Evolutionary conservation across 2,888 invertebrate genomes (phyloP), one percentile per base, ranked within the genome.

Genomic region (Pecten maximus): DNA sequence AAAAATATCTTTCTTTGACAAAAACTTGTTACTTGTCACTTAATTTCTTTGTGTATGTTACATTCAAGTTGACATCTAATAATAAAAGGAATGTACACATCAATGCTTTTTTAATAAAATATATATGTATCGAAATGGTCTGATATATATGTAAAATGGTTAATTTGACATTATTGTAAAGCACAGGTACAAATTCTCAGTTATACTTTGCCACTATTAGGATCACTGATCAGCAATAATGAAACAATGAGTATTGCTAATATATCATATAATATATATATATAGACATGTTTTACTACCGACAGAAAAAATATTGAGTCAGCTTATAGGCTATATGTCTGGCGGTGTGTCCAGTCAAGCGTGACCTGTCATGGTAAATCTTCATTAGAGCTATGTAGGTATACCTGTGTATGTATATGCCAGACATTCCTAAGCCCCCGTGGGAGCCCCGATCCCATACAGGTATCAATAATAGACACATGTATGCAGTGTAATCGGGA

Each of bases 401-500:
- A 74, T 74, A 74, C 35, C 2, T 74, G 23, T 35, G 23, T 74
- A 35, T 60, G 54, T 54, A 54, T 74, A 74, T 4, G 35, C 16
- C 12, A 28, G 28, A 74, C 74, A 74, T 74, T 74, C 74, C 74
- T 35, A 35, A 74, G 74, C 74, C 35, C 74, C 74, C 74, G 28
- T 74, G 74, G 74, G 74, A 74, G 74, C 74, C 74, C 35, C 74
- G 4, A 35, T 74, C 74, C 74, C 10, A 74, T 74, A 74, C 74
- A 74, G 28, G 74, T 74, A 74, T 74, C 74, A 74, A 74, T 74
- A 74, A 54, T 54, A 74, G 74, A 74, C 74, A 74, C 23, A 74
- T 74, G 23, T 74, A 74, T 74, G 35, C 74, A 35, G 23, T 74
- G 74, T 74, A 35, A 74, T 74, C 74, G 28, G 28, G 74, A 74